A percentile compares a stretch with the other conserved stretches of the same genome.
These are phyloP conservation scores for Echeneis naucrates DNA, from an alignment of 2,797 vertebrate species.

Conservation along the genomic window DNA sequence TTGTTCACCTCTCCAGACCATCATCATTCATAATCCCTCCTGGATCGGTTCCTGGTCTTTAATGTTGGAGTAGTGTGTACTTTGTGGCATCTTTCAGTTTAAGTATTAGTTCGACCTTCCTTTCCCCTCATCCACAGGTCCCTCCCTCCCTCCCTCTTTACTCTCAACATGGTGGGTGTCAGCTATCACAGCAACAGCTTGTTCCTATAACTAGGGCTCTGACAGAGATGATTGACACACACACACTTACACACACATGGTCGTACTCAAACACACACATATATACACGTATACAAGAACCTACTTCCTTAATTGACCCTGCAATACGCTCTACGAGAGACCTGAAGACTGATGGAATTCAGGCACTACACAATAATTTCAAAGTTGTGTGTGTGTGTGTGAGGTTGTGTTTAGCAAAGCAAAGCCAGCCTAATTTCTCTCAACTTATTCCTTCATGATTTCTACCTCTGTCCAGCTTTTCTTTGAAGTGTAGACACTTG, in stretches of 20 bases:
- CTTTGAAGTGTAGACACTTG: background rate
- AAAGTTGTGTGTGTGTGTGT: conserved; percentile 5
- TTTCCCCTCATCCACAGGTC: conserved; percentile 37
- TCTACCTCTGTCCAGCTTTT: conserved; percentile 7
- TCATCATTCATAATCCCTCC: conserved; percentile 29
- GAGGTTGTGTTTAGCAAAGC: conserved; percentile 41
- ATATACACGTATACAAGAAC: conserved; percentile 43
- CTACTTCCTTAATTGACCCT: conserved; percentile 67
- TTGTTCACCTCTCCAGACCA: conserved; percentile 44
- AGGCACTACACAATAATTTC: conserved; percentile 64
- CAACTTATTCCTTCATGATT: conserved; percentile 5
- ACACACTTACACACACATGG: conserved; percentile 48
- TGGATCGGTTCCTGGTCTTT: conserved; percentile 49
- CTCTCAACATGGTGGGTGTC: conserved; percentile 80
- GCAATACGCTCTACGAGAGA: conserved; percentile 82
- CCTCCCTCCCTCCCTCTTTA: conserved; percentile 42
- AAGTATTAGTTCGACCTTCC: conserved; percentile 40
- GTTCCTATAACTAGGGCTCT: conserved; percentile 87
- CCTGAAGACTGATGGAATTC: conserved; percentile 85
- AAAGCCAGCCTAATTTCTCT: conserved; percentile 51
- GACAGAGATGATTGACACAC: conserved; percentile 80
- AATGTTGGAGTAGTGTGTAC: conserved; percentile 32
- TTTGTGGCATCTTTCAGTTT: conserved; percentile 30
- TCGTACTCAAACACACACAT: conserved; percentile 8
- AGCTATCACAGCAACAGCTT: conserved; percentile 89